Conservation (phyloP, 2,888 invertebrate genomes). For the Lampropteryx suffumata region DNA sequence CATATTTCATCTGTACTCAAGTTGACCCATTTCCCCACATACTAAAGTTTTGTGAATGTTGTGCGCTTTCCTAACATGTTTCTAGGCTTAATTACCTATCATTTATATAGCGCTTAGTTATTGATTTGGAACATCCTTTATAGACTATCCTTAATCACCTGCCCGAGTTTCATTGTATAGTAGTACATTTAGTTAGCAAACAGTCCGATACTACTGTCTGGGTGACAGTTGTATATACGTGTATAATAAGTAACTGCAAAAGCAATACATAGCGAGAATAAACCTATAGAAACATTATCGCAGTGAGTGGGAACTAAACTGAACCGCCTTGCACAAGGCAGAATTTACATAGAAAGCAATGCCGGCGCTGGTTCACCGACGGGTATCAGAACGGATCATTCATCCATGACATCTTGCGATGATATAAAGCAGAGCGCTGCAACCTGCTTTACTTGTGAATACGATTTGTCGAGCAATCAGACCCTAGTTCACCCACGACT, state of each 20-base stretch:
- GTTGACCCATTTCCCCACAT: neutral
- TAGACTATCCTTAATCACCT: neutral
- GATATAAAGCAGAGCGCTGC: no score
- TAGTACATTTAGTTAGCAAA: no score
- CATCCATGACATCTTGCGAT: no score
- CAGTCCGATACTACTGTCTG: no score
- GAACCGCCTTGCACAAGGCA: constrained; percentile 1
- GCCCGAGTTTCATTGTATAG: neutral
- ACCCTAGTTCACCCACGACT: neutral
- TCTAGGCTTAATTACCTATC: neutral
- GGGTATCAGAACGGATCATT: no score
- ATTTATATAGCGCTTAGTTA: no score
- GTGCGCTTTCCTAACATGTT: neutral
- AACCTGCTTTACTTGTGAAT: neutral
- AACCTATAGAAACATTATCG: constrained; percentile 8
- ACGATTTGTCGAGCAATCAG: neutral
- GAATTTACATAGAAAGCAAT: constrained; percentile 8
- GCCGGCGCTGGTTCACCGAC: neutral
- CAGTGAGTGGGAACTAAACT: constrained; percentile 14
- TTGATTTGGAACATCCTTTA: neutral
- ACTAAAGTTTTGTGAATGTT: constrained; percentile 1
- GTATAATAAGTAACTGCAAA: neutral
- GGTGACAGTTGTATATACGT: no score
- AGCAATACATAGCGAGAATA: no score
- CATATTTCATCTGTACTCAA: constrained; percentile 8